These are phyloP conservation scores for Oscheius sp. DNA, from an alignment of 2,888 invertebrate genomes.

Conservation along the genomic window DNA sequence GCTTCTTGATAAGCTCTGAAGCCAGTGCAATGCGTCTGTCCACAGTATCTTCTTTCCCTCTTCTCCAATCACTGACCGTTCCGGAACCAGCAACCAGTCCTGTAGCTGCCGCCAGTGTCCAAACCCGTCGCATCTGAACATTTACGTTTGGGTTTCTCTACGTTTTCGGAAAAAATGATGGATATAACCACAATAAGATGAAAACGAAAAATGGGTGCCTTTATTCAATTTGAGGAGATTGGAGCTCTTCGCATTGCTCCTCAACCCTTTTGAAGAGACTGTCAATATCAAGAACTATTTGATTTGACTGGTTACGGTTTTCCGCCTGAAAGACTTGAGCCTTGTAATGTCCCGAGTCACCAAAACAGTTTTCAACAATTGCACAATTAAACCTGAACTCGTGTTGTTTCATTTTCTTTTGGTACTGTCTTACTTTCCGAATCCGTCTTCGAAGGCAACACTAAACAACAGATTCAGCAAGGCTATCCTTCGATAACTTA, in stretches of 20 bases:
- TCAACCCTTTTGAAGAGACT: slow-evolving; percentile 24
- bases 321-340: slow-evolving; percentile 28
- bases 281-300: slow-evolving; percentile 8
- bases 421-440: slow-evolving; percentile 39
- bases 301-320: background rate
- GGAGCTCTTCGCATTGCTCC: slow-evolving; percentile 15
- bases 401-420: background rate
- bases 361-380: slow-evolving; percentile 10
- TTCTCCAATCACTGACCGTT: background rate
- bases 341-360: slow-evolving; percentile 4
- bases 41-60: background rate
- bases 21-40: slow-evolving; percentile 33
- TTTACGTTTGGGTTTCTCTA: background rate
- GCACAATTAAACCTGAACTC: slow-evolving; percentile 29
- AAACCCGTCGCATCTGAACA: slow-evolving; percentile 18
- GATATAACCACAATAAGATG: background rate
- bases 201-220: background rate
- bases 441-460: slow-evolving; percentile 43
- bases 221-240: slow-evolving; percentile 36
- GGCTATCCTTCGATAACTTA: slow-evolving; percentile 40
- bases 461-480: slow-evolving; percentile 40
- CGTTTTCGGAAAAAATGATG: background rate
- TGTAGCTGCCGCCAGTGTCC: slow-evolving; percentile 4
- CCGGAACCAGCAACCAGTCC: background rate
- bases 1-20: slow-evolving; percentile 6